Conservation (phyloP, 2,113 vertebrate genomes). For the Sitta europaea region DNA sequence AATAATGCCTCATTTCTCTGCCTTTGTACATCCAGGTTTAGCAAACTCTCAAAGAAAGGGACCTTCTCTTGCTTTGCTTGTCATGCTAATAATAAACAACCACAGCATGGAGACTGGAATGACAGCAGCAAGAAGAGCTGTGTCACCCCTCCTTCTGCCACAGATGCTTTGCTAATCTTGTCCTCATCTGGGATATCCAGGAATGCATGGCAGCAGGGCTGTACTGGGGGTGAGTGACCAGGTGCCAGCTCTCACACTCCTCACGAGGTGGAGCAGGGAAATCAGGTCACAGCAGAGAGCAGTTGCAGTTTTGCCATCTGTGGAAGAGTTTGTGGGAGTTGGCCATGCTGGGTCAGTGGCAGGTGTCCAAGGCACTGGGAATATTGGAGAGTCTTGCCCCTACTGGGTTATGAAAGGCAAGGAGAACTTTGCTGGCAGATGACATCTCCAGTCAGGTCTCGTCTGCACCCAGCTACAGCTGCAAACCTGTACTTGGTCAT, state of each 20-base stretch:
- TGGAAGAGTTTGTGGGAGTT: not conserved
- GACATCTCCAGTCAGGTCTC: accelerated
- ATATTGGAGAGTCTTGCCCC: not conserved
- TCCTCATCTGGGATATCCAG: not conserved
- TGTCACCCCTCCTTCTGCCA: not conserved
- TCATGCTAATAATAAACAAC: not conserved
- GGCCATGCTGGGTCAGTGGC: not conserved
- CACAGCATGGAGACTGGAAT: accelerated
- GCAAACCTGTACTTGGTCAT: not conserved
- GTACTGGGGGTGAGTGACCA: accelerated
- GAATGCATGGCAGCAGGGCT: not conserved
- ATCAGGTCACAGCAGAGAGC: not conserved
- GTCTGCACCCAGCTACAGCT: not conserved
- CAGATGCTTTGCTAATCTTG: not conserved
- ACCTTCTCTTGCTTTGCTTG: not conserved
- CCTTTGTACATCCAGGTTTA: not conserved
- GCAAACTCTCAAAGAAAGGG: not conserved
- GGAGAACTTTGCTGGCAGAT: not conserved
- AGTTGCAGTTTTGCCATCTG: not conserved
- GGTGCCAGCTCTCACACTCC: not conserved
- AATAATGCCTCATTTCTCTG: not conserved
- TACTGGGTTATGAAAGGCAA: not conserved
- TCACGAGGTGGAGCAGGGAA: not conserved
- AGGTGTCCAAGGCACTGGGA: not conserved
- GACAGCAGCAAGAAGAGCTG: accelerated